Evolutionary conservation across 2,888 invertebrate species (phyloP).

Genomic region (Trileptium ribeirensis): DNA sequence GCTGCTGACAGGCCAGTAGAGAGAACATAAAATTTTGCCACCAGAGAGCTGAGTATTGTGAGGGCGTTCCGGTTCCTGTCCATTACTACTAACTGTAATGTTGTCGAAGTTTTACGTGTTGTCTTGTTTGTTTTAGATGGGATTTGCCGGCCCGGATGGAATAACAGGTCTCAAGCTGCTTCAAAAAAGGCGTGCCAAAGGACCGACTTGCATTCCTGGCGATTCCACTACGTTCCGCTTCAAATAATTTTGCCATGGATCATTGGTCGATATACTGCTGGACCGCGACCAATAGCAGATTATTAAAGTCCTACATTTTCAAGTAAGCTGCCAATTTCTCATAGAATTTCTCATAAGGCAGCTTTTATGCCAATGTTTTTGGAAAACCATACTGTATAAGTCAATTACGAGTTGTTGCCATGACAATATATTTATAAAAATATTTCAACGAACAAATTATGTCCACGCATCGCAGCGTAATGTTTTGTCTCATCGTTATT

Average conservation of each 20-base stretch:
- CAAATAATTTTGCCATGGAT: slow-evolving; percentile 84
- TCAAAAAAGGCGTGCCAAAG: slow-evolving; percentile 85
- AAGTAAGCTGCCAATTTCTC: slow-evolving; percentile 58
- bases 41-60: no score
- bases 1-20: no score
- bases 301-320: slow-evolving; percentile 81
- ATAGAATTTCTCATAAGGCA: background rate
- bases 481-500: no score
- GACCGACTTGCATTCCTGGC: slow-evolving; percentile 86
- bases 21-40: no score
- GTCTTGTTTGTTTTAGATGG: slow-evolving; percentile 64
- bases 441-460: no score
- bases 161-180: slow-evolving; percentile 88
- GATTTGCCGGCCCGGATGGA: slow-evolving; percentile 89
- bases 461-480: no score
- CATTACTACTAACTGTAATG: no score
- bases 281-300: slow-evolving; percentile 77
- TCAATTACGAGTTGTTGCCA: no score
- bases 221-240: slow-evolving; percentile 80
- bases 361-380: background rate
- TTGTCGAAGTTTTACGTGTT: no score
- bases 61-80: no score
- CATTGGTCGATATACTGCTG: slow-evolving; percentile 72
- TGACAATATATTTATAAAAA: background rate
- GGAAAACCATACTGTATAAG: background rate